Percentiles rank a stretch among this genome's conserved stretches.
Conservation (phyloP, 2,888 invertebrate species). For the Pherbina coryleti region DNA sequence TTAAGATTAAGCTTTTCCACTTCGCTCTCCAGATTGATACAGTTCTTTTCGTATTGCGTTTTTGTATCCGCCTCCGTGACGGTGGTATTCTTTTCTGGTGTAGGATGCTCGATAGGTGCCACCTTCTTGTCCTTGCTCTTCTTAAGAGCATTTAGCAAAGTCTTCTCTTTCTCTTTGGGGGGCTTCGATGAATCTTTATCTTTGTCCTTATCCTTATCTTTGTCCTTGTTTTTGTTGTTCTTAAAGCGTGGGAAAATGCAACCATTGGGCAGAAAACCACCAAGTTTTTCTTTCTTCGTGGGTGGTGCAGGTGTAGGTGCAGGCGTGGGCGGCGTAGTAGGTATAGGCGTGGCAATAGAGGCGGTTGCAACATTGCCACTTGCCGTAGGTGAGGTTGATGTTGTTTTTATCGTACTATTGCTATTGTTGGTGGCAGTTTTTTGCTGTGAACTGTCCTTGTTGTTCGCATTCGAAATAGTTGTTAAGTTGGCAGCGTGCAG, state of each 20-base stretch:
- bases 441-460: constrained; percentile 3
- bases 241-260: constrained; percentile 69
- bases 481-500: background rate
- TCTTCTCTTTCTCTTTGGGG: constrained; percentile 63
- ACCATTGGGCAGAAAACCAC: constrained; percentile 68
- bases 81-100: background rate
- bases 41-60: constrained; percentile 65
- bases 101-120: constrained; percentile 52
- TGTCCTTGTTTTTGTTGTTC: constrained; percentile 66
- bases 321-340: constrained; percentile 44
- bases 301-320: constrained; percentile 49
- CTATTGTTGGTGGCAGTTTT: background rate
- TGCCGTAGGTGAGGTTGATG: constrained; percentile 39
- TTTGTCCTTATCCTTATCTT: constrained; percentile 57
- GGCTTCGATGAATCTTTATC: constrained; percentile 59
- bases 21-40: constrained; percentile 66
- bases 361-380: constrained; percentile 12
- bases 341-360: constrained; percentile 30
- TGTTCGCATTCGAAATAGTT: background rate
- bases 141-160: constrained; percentile 66
- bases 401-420: constrained; percentile 26
- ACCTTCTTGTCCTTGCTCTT: constrained; percentile 67
- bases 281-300: constrained; percentile 68
- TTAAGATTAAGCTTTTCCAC: constrained; percentile 68
- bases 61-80: constrained; percentile 52